Evolutionary conservation across 1,140 invertebrate species (phyloP), one percentile per base, ranked within the genome.

Genomic region (Heliothis virescens): DNA sequence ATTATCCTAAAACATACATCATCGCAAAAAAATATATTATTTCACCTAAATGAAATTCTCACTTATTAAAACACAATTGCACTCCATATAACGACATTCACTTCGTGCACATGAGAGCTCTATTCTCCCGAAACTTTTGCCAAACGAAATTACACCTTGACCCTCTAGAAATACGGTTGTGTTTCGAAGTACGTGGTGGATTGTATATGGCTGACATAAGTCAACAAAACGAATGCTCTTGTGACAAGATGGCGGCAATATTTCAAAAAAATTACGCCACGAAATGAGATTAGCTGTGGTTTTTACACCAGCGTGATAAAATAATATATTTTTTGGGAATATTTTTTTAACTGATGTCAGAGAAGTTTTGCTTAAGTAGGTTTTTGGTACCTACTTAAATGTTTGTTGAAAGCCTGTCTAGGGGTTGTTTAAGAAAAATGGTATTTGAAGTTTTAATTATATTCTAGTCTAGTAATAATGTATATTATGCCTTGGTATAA

Each of bases 171-270:
- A 60, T 60, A 48, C 0, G 11, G 18, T n/a, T 21, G 16, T 50
- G 21, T 10, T 21, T 74, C 18, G 12, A 1, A 10, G 2, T 7
- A 9, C 15, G 72, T 7, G 18, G 48, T 5, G 34, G 4, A 52
- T 52, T 16, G 18, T 63, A 63, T 52, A 76, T 76, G 73, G 72
- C 73, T 13, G 7, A 18, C 13, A 76, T 80, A 80, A 84, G 80
- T 82, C 71, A 79, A 81, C 82, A 80, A 74, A 85, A 85, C 80
- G 82, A 80, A 86, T 80, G 79, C 82, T 69, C 79, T 79, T 67
- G 79, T 79, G 82, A 86, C 84, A 86, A 86, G 79, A 86, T 86
- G 82, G 84, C 73, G 48, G 77, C 16, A 50, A 86, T 86, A 80
- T 84, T 81, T 86, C 81, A 86, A 76, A 75, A 76, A 74, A 85